These are phyloP conservation scores for Hermaeophaga mercurialis DNA, from an alignment of 2,888 invertebrate species.

Conservation along the genomic window DNA sequence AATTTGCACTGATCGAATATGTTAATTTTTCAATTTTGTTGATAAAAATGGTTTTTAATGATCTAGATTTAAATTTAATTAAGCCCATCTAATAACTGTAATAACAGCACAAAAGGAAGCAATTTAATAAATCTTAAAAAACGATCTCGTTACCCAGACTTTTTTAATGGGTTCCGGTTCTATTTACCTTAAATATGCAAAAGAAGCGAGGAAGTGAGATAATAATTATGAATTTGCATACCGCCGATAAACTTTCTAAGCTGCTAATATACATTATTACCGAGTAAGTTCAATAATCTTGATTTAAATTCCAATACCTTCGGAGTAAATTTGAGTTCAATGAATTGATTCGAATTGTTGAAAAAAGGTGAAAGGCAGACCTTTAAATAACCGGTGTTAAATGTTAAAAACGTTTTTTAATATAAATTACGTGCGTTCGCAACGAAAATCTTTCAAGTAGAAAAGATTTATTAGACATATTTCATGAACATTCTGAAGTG, in stretches of 20 bases:
- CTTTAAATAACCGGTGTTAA: background rate
- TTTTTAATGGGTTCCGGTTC: conserved; percentile 7
- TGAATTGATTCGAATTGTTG: background rate
- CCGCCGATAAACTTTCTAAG: conserved; percentile 15
- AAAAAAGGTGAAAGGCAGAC: conserved; percentile 9
- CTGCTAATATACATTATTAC: conserved; percentile 11
- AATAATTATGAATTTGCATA: conserved; percentile 16
- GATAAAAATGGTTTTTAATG: no score
- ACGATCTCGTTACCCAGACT: conserved; percentile 6
- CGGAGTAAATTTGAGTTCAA: background rate
- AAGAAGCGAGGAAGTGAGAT: conserved; percentile 18
- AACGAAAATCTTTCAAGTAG: no score
- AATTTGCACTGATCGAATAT: no score
- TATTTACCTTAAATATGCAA: conserved; percentile 16
- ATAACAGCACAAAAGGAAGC: conserved; percentile 9
- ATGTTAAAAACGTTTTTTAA: no score
- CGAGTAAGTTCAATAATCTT: conserved; percentile 12
- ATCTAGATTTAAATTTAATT: background rate
- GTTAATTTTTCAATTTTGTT: no score
- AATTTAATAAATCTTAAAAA: conserved; percentile 9
- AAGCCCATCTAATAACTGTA: background rate
- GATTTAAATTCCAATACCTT: background rate
- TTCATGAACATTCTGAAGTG: no score
- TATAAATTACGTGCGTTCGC: no score
- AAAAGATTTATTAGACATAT: no score